phyloP scores from a whole-genome alignment of 2,888 invertebrate genomes.

The Melinopterus prodromus region DNA sequence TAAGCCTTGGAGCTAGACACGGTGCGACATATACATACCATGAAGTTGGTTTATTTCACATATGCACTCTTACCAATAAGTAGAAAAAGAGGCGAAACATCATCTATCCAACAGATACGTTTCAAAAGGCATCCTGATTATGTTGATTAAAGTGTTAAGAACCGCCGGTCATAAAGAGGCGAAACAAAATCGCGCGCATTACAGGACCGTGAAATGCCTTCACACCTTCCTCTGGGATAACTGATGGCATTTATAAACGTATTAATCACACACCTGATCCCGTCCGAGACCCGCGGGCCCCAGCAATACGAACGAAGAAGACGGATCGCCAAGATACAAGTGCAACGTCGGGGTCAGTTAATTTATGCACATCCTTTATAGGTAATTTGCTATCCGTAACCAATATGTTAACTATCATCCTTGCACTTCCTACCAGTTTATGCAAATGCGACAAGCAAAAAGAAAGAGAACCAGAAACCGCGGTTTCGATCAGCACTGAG shows the following conservation, averaged over 20 bases:
- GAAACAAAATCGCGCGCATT: background rate
- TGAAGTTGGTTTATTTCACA: no score
- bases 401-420: conserved; percentile 16
- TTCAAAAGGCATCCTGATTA: background rate
- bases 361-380: conserved; percentile 25
- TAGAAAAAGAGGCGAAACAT: background rate
- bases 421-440: background rate
- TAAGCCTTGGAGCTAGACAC: no score
- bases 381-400: conserved; percentile 21
- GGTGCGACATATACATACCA: no score
- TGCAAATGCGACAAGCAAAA: background rate
- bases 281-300: background rate
- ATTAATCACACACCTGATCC: conserved; percentile 4
- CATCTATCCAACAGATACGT: background rate
- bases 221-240: background rate
- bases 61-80: background rate
- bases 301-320: background rate
- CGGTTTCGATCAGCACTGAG: background rate
- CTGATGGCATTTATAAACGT: conserved; percentile 4
- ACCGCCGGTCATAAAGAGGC: background rate
- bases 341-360: conserved; percentile 17
- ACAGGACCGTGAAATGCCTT: background rate
- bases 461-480: background rate
- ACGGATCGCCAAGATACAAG: conserved; percentile 4
- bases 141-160: background rate